These are phyloP conservation scores for Mohoua ochrocephala DNA, from an alignment of 2,113 vertebrate species.

Conservation along the genomic window DNA sequence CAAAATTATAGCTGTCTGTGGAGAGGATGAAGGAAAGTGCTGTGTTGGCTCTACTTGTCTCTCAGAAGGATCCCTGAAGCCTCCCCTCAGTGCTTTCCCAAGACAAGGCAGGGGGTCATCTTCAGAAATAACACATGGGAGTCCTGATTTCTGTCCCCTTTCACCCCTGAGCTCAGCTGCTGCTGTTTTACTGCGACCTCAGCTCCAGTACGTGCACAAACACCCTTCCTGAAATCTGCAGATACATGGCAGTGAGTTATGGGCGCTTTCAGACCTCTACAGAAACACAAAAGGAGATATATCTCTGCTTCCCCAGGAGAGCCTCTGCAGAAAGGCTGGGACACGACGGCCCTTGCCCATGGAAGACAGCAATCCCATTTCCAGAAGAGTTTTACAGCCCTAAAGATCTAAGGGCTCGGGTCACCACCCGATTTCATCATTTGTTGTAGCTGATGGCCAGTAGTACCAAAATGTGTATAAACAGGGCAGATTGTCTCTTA, in stretches of 20 bases:
- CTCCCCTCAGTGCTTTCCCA: neutral
- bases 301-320: neutral
- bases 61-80: neutral
- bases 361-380: neutral
- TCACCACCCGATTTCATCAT: neutral
- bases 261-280: neutral
- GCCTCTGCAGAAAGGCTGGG: neutral
- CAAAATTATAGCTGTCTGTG: neutral
- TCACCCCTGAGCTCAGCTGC: neutral
- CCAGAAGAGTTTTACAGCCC: neutral
- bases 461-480: neutral
- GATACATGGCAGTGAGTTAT: neutral
- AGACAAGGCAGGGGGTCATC: neutral
- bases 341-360: fast-evolving
- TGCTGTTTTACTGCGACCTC: neutral
- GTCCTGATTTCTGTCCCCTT: neutral
- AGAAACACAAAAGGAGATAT: neutral
- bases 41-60: neutral
- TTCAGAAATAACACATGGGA: fast-evolving
- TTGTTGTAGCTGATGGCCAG: neutral
- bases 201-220: neutral
- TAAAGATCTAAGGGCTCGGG: neutral
- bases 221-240: neutral
- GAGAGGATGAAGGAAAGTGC: neutral
- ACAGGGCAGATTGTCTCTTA: neutral